phyloP scores from a whole-genome alignment of 2,113 vertebrate species.

The Pica pica region DNA sequence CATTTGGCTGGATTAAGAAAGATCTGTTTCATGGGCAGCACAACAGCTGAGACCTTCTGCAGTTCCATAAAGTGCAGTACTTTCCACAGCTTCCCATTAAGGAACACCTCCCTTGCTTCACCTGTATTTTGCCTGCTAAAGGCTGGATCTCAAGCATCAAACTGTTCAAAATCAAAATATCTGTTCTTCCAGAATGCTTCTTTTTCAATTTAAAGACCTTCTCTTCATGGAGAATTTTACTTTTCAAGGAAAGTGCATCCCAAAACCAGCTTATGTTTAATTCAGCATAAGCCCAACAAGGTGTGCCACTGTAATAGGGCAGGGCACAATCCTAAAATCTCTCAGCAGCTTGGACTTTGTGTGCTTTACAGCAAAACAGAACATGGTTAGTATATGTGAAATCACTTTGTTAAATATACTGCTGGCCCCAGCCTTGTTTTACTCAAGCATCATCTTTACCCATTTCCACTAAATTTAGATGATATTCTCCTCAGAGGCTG shows the following conservation, averaged over 20 bases:
- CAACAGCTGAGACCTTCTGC: background rate
- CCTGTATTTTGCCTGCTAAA: background rate
- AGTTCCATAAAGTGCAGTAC: background rate
- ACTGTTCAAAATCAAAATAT: background rate
- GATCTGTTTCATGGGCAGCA: background rate
- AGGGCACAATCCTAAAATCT: background rate
- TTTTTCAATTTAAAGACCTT: background rate
- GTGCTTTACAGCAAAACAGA: background rate
- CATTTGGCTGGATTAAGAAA: background rate
- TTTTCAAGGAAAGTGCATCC: background rate
- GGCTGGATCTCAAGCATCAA: background rate
- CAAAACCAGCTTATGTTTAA: background rate
- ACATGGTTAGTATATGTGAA: background rate
- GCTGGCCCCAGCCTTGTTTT: background rate
- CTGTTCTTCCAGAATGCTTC: background rate
- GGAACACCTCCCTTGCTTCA: background rate
- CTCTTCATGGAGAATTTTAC: background rate
- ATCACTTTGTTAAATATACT: background rate
- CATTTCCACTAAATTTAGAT: background rate
- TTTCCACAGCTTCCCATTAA: background rate
- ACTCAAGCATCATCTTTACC: background rate
- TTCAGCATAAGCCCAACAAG: background rate
- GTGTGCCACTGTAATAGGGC: background rate
- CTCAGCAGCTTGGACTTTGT: background rate
- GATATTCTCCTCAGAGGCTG: background rate